Conservation (phyloP, 2,113 vertebrate genomes). For the Apteryx owenii region DNA sequence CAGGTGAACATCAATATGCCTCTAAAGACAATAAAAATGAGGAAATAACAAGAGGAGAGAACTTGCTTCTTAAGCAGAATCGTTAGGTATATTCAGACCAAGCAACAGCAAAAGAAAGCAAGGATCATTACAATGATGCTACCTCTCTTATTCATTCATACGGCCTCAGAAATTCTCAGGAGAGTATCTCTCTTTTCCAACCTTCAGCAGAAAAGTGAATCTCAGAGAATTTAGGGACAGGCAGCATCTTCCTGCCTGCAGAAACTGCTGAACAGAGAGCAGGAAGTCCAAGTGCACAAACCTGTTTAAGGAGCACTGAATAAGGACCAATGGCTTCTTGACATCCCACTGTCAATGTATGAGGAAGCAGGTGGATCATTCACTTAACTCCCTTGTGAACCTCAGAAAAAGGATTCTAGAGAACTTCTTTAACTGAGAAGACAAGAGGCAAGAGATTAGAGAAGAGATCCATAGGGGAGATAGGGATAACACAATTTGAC, state of each 20-base stretch:
- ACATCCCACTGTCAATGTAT: background rate
- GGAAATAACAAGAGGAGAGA: background rate
- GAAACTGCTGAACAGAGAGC: background rate
- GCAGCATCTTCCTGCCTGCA: background rate
- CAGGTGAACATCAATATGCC: constrained; percentile 68
- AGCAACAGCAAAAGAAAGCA: background rate
- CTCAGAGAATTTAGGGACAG: background rate
- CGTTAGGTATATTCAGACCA: background rate
- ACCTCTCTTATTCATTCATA: background rate
- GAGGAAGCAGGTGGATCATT: background rate
- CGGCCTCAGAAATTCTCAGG: background rate
- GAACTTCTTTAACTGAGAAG: background rate
- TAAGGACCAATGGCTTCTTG: background rate
- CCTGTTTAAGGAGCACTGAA: background rate
- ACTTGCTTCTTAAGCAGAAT: constrained; percentile 33
- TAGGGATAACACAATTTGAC: background rate
- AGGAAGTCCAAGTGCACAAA: background rate
- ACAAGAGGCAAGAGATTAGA: background rate
- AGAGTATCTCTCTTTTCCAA: background rate
- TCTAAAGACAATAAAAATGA: constrained; percentile 67
- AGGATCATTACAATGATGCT: background rate
- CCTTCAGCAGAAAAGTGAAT: background rate
- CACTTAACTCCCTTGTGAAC: background rate
- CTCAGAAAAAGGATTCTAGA: background rate
- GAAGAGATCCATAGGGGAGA: background rate